Percentiles rank a stretch among this genome's conserved stretches.
These are phyloP conservation scores for Phalacrocorax brasilianus DNA, from an alignment of 2,113 vertebrate species.

Conservation along the genomic window DNA sequence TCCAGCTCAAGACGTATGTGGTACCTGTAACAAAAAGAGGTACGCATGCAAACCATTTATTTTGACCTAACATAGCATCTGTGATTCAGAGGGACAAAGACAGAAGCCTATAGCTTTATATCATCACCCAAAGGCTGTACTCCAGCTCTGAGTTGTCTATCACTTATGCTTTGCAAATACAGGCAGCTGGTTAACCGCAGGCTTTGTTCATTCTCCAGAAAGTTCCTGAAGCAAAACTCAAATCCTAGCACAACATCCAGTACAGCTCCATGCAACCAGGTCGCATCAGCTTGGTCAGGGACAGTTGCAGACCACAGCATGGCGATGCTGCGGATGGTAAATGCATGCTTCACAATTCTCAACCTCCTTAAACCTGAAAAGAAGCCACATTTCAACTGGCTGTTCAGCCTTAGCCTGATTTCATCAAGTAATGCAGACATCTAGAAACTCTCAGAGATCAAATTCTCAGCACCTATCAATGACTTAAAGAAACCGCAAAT, in stretches of 20 bases:
- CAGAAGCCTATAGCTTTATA: neutral
- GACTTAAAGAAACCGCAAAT: neutral
- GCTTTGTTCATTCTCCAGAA: neutral
- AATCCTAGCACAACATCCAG: neutral
- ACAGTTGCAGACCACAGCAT: neutral
- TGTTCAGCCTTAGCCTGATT: neutral
- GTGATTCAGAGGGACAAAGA: neutral
- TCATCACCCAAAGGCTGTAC: neutral
- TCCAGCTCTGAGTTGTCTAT: neutral
- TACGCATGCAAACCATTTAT: neutral
- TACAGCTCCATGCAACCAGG: neutral
- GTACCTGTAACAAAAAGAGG: neutral
- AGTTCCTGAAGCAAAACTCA: neutral
- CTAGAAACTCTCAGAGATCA: neutral
- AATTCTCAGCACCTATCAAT: neutral
- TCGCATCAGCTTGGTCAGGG: neutral
- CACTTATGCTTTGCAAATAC: neutral
- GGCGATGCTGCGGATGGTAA: neutral
- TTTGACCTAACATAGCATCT: neutral
- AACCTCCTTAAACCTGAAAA: neutral
- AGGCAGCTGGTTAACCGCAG: neutral
- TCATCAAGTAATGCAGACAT: neutral
- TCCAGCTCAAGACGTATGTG: neutral
- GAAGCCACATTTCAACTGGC: neutral
- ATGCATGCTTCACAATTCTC: neutral